Base-by-base conservation (phyloP, 2,113 vertebrate genomes). In the Ammodytes marinus region DNA sequence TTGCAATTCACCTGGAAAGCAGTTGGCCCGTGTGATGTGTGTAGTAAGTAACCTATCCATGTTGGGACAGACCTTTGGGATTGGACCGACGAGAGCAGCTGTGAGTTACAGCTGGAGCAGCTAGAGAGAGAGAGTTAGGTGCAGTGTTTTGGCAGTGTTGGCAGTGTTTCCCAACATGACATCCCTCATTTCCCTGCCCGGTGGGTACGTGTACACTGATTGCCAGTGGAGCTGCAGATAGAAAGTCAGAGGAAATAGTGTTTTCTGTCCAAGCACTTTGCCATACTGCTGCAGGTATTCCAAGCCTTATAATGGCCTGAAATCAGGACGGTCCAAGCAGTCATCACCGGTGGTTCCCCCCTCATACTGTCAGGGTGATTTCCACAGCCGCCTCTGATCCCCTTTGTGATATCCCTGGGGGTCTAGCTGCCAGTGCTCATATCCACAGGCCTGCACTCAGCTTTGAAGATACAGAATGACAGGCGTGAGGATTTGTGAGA, bases 391-490 rank as follows among this genome's bases (percentile, higher is more conserved):
- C 54, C 59, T 80, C 84, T 90, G 89, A 94, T 88, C 80, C 66
- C 86, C 86, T 92, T 92, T 93, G 91, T 90, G 74, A 86, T 87
- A 70, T 71, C 64, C 75, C 77, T 17, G 61, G 70, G 75, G 71
- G 27, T 79, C 78, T 11, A 27, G 85, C 70, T 86, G 77, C 64
- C 79, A 84, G 52, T 17, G 61, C 86, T 73, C 84, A 84, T 86
- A 85, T 79, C 84, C 65, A 80, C 82, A 79, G 69, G 61, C 2
- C 43, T 58, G 54, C 59, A 39, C 52, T 77, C 77, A 57, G 83
- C 80, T 87, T 80, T 89, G 71, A 85, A 87, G 79, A 91, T 91
- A 58, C 64, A 77, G 63, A 72, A 70, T 84, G 89, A 92, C 87
- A 91, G 69, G 69, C 87, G 9, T 73, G 84, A 84, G 81, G 84